Conservation (phyloP, 2,888 invertebrate species). For the Metacarcinus magister region DNA sequence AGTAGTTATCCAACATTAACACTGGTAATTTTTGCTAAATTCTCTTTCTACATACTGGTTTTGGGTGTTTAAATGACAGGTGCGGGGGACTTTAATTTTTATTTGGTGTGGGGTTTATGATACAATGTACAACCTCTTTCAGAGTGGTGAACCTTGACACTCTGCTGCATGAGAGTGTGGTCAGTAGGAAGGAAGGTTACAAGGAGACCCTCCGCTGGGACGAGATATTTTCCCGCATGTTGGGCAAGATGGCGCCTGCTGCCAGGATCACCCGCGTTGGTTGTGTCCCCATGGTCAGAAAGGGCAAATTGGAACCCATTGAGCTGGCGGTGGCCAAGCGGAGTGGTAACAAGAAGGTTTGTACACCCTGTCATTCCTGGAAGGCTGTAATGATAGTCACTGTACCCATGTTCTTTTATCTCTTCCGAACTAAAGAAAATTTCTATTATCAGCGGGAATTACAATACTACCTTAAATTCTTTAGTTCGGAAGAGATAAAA, state of each 20-base stretch:
- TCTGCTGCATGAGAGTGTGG: slow-evolving; percentile 85
- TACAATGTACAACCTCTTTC: slow-evolving; percentile 71
- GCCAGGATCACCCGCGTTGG: slow-evolving; percentile 77
- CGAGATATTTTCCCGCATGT: slow-evolving; percentile 84
- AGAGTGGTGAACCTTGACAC: slow-evolving; percentile 87
- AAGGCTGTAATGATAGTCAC: too few species aligned
- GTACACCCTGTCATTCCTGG: not conserved
- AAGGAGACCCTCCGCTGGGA: slow-evolving; percentile 87
- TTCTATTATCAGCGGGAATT: too few species aligned
- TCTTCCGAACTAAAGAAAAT: too few species aligned
- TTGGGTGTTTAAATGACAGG: too few species aligned
- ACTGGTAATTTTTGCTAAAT: too few species aligned
- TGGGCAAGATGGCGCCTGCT: slow-evolving; percentile 82
- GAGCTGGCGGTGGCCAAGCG: slow-evolving; percentile 91
- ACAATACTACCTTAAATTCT: too few species aligned
- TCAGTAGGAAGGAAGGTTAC: slow-evolving; percentile 84
- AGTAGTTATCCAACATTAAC: too few species aligned
- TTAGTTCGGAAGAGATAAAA: too few species aligned
- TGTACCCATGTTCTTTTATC: too few species aligned
- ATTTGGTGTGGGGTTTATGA: too few species aligned
- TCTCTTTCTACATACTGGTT: too few species aligned
- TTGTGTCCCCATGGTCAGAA: slow-evolving; percentile 85
- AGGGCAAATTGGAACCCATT: slow-evolving; percentile 91
- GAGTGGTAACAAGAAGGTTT: slow-evolving; percentile 93
- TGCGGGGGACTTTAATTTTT: too few species aligned